Evolutionary conservation across 2,888 invertebrate genomes (phyloP), one percentile per base, ranked within the genome.

Genomic region (Calliphora vomitoria): DNA sequence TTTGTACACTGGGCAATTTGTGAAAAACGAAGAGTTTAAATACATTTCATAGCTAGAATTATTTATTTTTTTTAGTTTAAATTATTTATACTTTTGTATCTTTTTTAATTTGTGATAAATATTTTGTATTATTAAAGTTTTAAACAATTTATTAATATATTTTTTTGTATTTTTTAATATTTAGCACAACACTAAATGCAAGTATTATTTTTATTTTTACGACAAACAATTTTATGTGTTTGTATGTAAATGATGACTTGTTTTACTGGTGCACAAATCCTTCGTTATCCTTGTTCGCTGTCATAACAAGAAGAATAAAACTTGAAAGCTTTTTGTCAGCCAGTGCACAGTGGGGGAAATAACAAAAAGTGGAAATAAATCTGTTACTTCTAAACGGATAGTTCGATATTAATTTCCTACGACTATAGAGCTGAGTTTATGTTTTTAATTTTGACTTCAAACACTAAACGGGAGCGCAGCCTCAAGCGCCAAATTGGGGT

Each of bases 101-200:
- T 31, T 41, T 31, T 41, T 20, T 8, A 4, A 18, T 15, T 71
- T 10, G 20, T 47, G 11, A 5, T 64, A 53, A 38, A 38, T 38
- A 62, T 68, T 44, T 58, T 69, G 15, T 76, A 35, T 62, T 74
- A 5, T 44, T 8, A 13, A 44, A 72, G 8, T 60, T 60, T 60
- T 20, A 50, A 64, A 13, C 4, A 18, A 55, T 35, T 53, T 53
- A 10, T 41, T 11, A 60, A n/a, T 78, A 41, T 31, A 55, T 72
- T 55, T 53, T 72, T 50, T 71, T 53, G 71, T 44, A 10, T 69
- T 71, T 38, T 38, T 38, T 38, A 66, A 47, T 71, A 81, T 81
- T 85, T 64, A 81, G 75, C 80, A 76, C 76, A 81, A 58, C 58
- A 72, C 71, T 81, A 81, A 81, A 81, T 71, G 69, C 85, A 64